These are phyloP conservation scores for Aphaenogaster floridana DNA, from an alignment of 1,140 invertebrate genomes.

Conservation along the genomic window DNA sequence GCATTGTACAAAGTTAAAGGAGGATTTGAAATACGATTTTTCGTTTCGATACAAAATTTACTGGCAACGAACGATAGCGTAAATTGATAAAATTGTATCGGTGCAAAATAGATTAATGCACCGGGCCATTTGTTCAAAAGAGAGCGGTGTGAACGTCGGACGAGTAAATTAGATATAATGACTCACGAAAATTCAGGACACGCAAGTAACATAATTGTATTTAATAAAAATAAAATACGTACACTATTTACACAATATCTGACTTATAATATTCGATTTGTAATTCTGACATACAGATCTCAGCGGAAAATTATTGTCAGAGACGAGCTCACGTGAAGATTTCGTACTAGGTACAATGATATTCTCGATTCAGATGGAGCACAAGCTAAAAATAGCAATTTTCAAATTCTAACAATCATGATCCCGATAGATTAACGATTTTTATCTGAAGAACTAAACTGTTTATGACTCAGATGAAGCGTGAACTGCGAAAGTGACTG, in stretches of 20 bases:
- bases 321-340: not conserved
- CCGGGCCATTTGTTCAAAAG: not conserved
- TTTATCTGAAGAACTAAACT: not conserved
- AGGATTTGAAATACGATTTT: not conserved
- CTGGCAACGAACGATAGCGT: not conserved
- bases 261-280: not conserved
- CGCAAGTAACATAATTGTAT: not conserved
- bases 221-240: not conserved
- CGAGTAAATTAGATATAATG: not conserved
- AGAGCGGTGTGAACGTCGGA: not conserved
- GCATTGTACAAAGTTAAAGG: not conserved
- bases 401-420: not conserved
- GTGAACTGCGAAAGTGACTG: not conserved
- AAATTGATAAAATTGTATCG: too few species aligned
- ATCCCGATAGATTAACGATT: not conserved
- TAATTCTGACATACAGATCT: not conserved
- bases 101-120: not conserved
- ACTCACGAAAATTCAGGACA: not conserved
- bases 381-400: not conserved
- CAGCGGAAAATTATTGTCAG: not conserved
- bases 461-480: not conserved
- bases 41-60: not conserved
- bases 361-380: not conserved
- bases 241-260: not conserved
- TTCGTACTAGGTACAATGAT: not conserved